Evolutionary conservation across 1,140 invertebrate genomes (phyloP).

Genomic region (Luehdorfia chinensis): DNA sequence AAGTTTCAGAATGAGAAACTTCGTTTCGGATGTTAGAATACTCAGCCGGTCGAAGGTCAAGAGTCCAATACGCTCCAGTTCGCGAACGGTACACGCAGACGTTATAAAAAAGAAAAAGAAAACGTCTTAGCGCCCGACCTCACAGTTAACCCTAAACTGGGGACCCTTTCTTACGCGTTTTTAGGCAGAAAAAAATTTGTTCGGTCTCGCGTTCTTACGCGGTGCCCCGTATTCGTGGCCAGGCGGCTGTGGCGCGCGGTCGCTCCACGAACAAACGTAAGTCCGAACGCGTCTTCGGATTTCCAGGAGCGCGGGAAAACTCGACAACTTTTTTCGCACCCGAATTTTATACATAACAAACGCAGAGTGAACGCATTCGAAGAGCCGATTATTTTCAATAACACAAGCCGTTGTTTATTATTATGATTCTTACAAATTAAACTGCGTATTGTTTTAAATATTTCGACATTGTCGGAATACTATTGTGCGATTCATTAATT

Average conservation of each 20-base stretch:
- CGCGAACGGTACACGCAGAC: conserved; percentile 13
- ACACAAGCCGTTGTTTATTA: conserved; percentile 51
- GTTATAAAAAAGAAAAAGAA: conserved; percentile 27
- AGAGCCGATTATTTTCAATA: conserved; percentile 48
- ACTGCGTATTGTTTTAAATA: conserved; percentile 62
- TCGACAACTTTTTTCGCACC: conserved; percentile 38
- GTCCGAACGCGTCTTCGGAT: conserved; percentile 35
- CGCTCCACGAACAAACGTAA: conserved; percentile 36
- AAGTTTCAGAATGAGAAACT: not conserved
- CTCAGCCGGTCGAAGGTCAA: conserved; percentile 11
- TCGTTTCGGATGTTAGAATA: not conserved
- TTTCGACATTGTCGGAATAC: conserved; percentile 59
- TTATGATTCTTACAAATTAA: conserved; percentile 60
- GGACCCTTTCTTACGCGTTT: conserved; percentile 62
- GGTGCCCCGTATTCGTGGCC: conserved; percentile 55
- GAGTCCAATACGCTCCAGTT: conserved; percentile 13
- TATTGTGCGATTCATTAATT: conserved; percentile 37
- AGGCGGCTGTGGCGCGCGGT: conserved; percentile 58
- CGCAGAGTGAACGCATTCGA: conserved; percentile 18
- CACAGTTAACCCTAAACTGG: conserved; percentile 63
- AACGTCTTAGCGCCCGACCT: conserved; percentile 48
- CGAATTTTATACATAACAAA: conserved; percentile 17
- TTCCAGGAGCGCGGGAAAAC: conserved; percentile 62
- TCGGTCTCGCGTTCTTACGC: conserved; percentile 31
- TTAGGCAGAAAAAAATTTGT: conserved; percentile 63